Evolutionary conservation across 2,113 vertebrate species (phyloP), one percentile per base, ranked within the genome.

Genomic region (Suncus etruscus): DNA sequence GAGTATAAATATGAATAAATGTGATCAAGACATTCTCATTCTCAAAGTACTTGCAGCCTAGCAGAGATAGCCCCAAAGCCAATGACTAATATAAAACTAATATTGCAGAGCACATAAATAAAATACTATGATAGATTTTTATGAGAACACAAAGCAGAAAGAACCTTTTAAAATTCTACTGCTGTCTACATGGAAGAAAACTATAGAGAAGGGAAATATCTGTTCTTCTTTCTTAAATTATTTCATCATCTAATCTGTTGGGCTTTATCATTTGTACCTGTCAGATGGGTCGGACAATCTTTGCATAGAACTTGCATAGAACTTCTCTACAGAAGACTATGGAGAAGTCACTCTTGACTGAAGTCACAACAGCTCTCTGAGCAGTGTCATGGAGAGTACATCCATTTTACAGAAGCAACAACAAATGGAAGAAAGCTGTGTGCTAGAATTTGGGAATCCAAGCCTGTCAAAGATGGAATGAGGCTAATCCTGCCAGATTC

Each of bases 321-420:
- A 74, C 77, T 73, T 74, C n/a, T 73, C 14, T 51, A 58, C 2
- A 48, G 1, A 25, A 2, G 24, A 1, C 4, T 72, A 61, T 50
- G 20, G 70, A 50, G 81, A 63, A 82, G 2, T 72, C 31, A 73
- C 48, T n/a, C 25, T 79, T 16, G 74, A 72, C 74, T 50, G 68
- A 82, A 22, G 27, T 78, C n/a, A 66, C 22, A 65, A 24, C 7
- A 18, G 32, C 27, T 14, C 72, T 89, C 27, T 83, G 32, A 79
- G 54, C 63, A 58, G 25, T 45, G 20, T 8, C 27, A 15, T 18
- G 83, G 47, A 58, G 3, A 20, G 24, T 16, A 68, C 48, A 32
- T 76, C 82, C 90, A 70, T 66, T 91, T 80, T 66, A 86, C 29
- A 91, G 93, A 83, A 25, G 25, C 16, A 3, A 18, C n/a, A 61